A percentile compares a stretch with the other conserved stretches of the same genome.
Evolutionary conservation across 2,888 invertebrate genomes (phyloP).

Genomic region (Nomada hirtipes): DNA sequence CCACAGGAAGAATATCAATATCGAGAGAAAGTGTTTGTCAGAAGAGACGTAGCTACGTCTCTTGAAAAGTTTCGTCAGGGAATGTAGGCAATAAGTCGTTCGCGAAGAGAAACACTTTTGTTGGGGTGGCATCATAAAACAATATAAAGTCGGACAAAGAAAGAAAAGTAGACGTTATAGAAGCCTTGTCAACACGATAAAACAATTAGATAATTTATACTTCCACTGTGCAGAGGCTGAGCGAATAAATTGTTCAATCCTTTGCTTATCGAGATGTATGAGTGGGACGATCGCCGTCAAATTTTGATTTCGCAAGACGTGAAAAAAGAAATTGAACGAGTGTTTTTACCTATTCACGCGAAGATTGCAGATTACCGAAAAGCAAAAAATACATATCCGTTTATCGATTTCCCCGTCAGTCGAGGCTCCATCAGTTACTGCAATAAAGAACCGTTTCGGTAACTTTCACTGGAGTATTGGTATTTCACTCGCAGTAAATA

Average conservation of each 20-base stretch:
- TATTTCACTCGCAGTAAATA: neutral
- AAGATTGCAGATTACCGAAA: slow-evolving; percentile 42
- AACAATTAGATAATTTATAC: neutral
- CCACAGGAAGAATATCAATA: slow-evolving; percentile 48
- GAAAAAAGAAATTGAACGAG: neutral
- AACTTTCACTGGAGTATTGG: slow-evolving; percentile 32
- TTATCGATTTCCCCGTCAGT: slow-evolving; percentile 59
- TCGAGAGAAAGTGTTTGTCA: slow-evolving; percentile 36
- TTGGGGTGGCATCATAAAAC: slow-evolving; percentile 28
- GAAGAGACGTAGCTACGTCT: slow-evolving; percentile 20
- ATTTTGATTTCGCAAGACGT: neutral
- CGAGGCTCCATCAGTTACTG: slow-evolving; percentile 47
- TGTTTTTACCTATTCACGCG: slow-evolving; percentile 17
- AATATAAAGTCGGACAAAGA: slow-evolving; percentile 14
- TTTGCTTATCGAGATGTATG: neutral
- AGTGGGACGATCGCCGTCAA: neutral
- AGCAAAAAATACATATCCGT: slow-evolving; percentile 47
- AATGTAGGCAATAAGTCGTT: slow-evolving; percentile 42
- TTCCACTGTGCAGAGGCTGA: neutral
- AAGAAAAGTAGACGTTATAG: neutral
- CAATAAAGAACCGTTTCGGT: slow-evolving; percentile 43
- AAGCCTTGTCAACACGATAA: neutral
- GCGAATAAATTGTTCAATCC: neutral
- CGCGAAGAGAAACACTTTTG: slow-evolving; percentile 20
- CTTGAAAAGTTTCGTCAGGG: slow-evolving; percentile 33